phyloP scores from a whole-genome alignment of 1,140 invertebrate species.

The Caenorhabditis remanei region DNA sequence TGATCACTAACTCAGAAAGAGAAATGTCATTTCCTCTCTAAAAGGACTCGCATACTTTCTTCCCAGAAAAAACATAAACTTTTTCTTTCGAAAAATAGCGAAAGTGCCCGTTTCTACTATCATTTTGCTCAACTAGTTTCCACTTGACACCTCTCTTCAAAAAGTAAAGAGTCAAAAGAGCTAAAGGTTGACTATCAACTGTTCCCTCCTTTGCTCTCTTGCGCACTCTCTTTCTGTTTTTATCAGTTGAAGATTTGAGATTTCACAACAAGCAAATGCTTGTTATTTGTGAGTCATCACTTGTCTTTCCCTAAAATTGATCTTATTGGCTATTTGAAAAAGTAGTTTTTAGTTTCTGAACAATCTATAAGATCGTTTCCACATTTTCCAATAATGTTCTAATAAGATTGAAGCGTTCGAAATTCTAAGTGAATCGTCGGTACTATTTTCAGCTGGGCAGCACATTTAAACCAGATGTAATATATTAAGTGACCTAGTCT shows the following conservation, averaged over 20 bases:
- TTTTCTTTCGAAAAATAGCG: not conserved
- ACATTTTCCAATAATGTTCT: too few species aligned
- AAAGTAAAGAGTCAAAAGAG: slow-evolving; percentile 10
- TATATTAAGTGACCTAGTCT: not conserved
- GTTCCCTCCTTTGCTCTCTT: not conserved
- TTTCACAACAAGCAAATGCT: not conserved
- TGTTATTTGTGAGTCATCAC: too few species aligned
- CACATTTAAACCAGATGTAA: not conserved
- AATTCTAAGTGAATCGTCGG: too few species aligned
- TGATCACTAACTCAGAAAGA: not conserved
- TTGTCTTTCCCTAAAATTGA: too few species aligned
- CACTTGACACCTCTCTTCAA: slow-evolving; percentile 45
- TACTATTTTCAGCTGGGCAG: not conserved
- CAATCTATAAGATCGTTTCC: too few species aligned
- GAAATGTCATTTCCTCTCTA: slow-evolving; percentile 18
- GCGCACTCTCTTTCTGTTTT: not conserved
- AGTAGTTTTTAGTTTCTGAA: too few species aligned
- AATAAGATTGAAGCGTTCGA: too few species aligned
- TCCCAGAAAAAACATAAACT: not conserved
- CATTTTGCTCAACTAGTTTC: slow-evolving; percentile 6
- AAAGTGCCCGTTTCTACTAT: not conserved
- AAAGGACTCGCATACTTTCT: not conserved
- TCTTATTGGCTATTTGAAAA: too few species aligned
- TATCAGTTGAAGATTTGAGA: not conserved
- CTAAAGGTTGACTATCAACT: slow-evolving; percentile 8